These are phyloP conservation scores for Laspeyria flexula DNA, from an alignment of 2,888 invertebrate species.

Conservation along the genomic window DNA sequence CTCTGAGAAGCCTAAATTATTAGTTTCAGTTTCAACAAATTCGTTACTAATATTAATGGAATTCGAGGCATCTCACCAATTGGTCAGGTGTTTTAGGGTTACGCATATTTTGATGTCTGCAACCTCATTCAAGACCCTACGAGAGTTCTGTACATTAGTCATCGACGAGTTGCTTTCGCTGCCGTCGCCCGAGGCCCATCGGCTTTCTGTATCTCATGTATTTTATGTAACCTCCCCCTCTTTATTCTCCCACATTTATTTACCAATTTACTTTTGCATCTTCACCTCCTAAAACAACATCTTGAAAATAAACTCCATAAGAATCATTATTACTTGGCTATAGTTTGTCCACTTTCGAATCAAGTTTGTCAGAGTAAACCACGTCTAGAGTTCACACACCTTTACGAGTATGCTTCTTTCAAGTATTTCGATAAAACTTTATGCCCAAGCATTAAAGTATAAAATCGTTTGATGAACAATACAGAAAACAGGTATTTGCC, in stretches of 20 bases:
- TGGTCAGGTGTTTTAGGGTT: conserved; percentile 30
- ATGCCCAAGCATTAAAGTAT: conserved; percentile 44
- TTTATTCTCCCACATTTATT: conserved; percentile 47
- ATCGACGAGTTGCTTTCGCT: conserved; percentile 68
- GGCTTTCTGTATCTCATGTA: conserved; percentile 68
- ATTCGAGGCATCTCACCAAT: background rate
- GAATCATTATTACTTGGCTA: conserved; percentile 32
- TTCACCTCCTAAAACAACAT: conserved; percentile 7
- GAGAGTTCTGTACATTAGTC: conserved; percentile 59
- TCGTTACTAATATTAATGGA: background rate
- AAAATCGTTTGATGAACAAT: conserved; percentile 41
- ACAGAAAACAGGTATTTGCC: conserved; percentile 56
- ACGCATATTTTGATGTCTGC: conserved; percentile 27
- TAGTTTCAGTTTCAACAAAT: background rate
- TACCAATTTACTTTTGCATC: conserved; percentile 28
- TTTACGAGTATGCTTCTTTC: conserved; percentile 36
- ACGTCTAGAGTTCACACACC: conserved; percentile 59
- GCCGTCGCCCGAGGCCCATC: conserved; percentile 68
- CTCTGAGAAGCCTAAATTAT: background rate
- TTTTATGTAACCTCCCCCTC: conserved; percentile 77
- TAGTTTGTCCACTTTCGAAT: conserved; percentile 14
- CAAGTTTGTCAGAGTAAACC: conserved; percentile 52
- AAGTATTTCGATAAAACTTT: conserved; percentile 28
- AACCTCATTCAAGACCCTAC: conserved; percentile 46
- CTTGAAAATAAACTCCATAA: conserved; percentile 24